Evolutionary conservation across 2,888 invertebrate genomes (phyloP).

Genomic region (Nomada ferruginata): DNA sequence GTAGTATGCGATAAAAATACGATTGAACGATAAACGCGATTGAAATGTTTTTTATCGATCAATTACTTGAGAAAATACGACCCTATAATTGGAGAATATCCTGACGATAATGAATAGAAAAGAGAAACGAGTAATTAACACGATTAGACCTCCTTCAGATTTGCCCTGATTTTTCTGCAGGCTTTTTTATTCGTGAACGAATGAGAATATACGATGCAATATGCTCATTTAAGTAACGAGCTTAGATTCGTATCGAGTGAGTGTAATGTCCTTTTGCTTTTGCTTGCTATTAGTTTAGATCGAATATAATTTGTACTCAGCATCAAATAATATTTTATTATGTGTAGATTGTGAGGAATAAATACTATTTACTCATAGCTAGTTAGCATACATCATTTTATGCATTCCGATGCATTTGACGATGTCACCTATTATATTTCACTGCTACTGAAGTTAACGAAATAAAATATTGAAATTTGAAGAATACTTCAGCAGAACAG

Average conservation of each 20-base stretch:
- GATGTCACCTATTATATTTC: not conserved
- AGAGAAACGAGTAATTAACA: not conserved
- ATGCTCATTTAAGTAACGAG: not conserved
- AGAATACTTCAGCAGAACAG: too few relatives aligned
- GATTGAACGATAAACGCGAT: constrained; percentile 9
- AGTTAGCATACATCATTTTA: too few relatives aligned
- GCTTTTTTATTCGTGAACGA: not conserved
- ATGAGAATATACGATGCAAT: not conserved
- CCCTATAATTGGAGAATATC: not conserved
- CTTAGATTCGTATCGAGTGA: not conserved
- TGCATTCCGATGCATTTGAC: not conserved
- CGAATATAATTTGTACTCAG: too few relatives aligned
- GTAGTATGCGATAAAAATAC: constrained; percentile 2
- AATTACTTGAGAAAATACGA: constrained; percentile 3
- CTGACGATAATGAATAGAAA: not conserved
- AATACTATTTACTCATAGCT: too few relatives aligned
- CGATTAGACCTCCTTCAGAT: not conserved
- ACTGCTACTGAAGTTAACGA: not conserved
- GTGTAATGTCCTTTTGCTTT: not conserved
- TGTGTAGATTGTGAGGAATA: too few relatives aligned
- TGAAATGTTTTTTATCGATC: constrained; percentile 5
- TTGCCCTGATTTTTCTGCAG: not conserved
- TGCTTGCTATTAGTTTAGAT: too few relatives aligned
- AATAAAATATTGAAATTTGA: too few relatives aligned
- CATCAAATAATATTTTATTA: too few relatives aligned